Percentiles rank a stretch among this genome's conserved stretches.
Evolutionary conservation across 2,888 invertebrate species (phyloP).

Genomic region (Leptopilina myrica): DNA sequence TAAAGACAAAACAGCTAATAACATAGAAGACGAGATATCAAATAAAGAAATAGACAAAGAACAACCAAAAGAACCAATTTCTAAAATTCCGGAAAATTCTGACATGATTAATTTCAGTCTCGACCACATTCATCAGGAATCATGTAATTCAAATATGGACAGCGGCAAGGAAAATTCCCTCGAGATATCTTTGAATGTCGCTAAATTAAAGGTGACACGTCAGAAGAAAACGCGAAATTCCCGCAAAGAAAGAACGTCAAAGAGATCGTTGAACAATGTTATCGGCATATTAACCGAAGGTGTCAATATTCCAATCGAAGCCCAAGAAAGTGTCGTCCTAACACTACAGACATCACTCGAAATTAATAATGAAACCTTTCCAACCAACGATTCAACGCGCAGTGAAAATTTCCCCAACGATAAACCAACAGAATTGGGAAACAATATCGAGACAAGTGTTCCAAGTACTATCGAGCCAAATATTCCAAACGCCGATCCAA

Average conservation of each 20-base stretch:
- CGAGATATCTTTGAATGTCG: conserved; percentile 64
- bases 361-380: conserved; percentile 54
- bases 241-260: conserved; percentile 64
- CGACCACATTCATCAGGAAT: conserved; percentile 70
- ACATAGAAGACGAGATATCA: conserved; percentile 25
- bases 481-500: too few relatives aligned
- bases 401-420: conserved; percentile 17
- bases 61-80: background rate
- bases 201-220: conserved; percentile 67
- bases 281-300: conserved; percentile 75
- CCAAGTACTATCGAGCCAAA: background rate
- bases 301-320: conserved; percentile 71
- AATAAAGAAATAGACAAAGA: background rate
- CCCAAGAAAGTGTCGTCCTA: conserved; percentile 69
- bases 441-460: background rate
- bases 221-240: conserved; percentile 70
- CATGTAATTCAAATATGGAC: conserved; percentile 71
- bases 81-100: conserved; percentile 40
- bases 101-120: conserved; percentile 61
- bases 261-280: conserved; percentile 69
- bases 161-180: conserved; percentile 75
- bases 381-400: conserved; percentile 55
- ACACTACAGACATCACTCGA: conserved; percentile 69
- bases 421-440: background rate
- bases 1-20: conserved; percentile 36